Conservation (phyloP, 2,888 invertebrate species). For the Heliconius ismenius region DNA sequence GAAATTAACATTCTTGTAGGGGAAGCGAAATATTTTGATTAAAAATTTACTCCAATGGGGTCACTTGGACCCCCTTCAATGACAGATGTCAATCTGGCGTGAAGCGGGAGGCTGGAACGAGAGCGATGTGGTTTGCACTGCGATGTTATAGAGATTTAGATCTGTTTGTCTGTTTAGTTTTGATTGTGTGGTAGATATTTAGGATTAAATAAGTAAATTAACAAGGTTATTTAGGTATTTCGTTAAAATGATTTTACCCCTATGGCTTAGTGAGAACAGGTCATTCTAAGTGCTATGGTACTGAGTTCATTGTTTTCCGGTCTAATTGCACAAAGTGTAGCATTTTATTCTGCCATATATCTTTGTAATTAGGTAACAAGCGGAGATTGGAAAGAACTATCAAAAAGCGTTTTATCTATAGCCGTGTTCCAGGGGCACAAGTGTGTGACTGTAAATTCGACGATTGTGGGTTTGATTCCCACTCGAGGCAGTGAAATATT, state of each 20-base stretch:
- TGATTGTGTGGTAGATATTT: neutral
- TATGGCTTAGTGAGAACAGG: neutral
- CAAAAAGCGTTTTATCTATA: no score
- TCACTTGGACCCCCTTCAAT: conserved; percentile 57
- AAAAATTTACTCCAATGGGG: conserved; percentile 76
- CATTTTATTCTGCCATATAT: no score
- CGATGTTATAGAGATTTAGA: conserved; percentile 17
- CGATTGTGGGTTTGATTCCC: no score
- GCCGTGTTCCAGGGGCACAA: no score
- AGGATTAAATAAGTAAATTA: neutral
- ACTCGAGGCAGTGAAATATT: no score
- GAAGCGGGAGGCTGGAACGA: conserved; percentile 51
- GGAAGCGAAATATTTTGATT: conserved; percentile 78
- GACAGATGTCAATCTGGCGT: conserved; percentile 78
- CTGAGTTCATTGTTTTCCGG: neutral
- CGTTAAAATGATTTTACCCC: neutral
- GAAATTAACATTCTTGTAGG: conserved; percentile 61
- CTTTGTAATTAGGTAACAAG: no score
- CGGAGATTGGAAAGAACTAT: no score
- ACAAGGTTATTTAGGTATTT: neutral
- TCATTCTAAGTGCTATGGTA: neutral
- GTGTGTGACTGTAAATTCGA: no score
- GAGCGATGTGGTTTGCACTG: conserved; percentile 46
- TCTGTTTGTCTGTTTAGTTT: neutral
- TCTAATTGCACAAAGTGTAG: no score